Evolutionary conservation across 37 sponge, comb jelly and placozoan species (phyloP).

Genomic region (Cliona cf. orientalis): DNA sequence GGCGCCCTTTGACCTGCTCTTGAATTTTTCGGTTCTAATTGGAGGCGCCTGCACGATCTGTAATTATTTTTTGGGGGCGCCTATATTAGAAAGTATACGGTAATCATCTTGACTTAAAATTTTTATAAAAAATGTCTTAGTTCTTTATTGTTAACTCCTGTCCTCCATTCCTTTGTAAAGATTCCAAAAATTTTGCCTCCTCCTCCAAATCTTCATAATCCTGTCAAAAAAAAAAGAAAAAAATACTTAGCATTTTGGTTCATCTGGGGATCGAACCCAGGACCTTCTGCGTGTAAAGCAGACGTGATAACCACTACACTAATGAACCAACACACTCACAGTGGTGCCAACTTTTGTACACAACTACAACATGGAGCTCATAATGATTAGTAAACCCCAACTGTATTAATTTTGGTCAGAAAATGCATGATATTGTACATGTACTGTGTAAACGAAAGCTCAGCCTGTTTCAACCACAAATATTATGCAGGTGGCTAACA

Average conservation of each 20-base stretch:
- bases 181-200: constrained; percentile 30
- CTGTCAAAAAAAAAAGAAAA: constrained; percentile 21
- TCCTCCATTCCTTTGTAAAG: not conserved
- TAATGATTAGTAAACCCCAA: no score
- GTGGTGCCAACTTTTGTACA: not conserved
- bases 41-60: no score
- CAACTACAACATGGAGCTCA: not conserved
- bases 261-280: constrained; percentile 75
- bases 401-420: no score
- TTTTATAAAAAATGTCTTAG: not conserved
- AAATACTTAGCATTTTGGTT: constrained; percentile 29
- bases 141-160: not conserved
- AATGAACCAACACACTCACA: constrained; percentile 35
- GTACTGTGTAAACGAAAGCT: no score
- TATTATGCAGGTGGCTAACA: no score
- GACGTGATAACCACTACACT: constrained; percentile 82
- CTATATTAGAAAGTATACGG: no score
- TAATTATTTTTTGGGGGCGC: no score
- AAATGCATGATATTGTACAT: no score
- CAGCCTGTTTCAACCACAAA: no score
- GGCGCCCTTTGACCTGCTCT: no score
- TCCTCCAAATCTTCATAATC: constrained; percentile 34
- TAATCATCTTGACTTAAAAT: no score
- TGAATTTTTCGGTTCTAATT: no score
- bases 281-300: constrained; percentile 85